Base-by-base conservation (phyloP, 2,888 invertebrate genomes). In the Pristionchus mayeri region DNA sequence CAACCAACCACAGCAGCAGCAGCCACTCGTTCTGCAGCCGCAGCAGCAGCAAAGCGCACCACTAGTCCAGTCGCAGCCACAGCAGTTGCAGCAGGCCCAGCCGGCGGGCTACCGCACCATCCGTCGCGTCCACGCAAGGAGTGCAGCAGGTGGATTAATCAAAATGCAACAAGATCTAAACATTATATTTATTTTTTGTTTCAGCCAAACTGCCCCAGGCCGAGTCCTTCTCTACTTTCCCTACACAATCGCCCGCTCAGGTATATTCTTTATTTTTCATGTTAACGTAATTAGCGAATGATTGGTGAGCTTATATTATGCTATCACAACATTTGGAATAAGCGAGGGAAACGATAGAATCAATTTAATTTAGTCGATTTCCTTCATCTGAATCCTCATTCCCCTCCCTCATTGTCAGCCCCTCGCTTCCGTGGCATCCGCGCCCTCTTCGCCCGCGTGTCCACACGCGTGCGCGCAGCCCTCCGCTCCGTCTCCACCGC, bases 381-480 rank as follows among this genome's bases (percentile, higher is more conserved):
- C 1, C 40, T 67, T 37, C 67, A 16, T 3, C 3, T 30, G 30
- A 24, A 24, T 63, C n/a, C n/a, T 34, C 24, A 6, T 52, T 57
- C 54, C 54, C 24, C 21, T 24, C 54, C 57, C 54, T 30, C 37
- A 0, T n/a, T 75, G 75, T 52, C 37, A 71, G 40, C 52, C 34
- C 34, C 71, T 52, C 84, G 67, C 27, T 50, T 67, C 52, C 71
- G 84, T 40, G 71, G 60, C 37, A 71, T 75, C 75, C 84, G 75
- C 21, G 30, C 30, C 40, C 75, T 84, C 71, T 54, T 84, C 54
- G 75, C 37, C 67, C 83, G 83, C 30, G 67, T 83, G 67, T 83
- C 83, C 71, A 83, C 75, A 37, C 71, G 84, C 75, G 75, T 84
- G 50, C 84, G 84, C 13, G 84, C 84, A 50, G 84, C 75, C 27